Percentiles rank a stretch among this genome's conserved stretches.
phyloP scores from a whole-genome alignment of 1,140 invertebrate genomes.

The Ooceraea biroi region DNA sequence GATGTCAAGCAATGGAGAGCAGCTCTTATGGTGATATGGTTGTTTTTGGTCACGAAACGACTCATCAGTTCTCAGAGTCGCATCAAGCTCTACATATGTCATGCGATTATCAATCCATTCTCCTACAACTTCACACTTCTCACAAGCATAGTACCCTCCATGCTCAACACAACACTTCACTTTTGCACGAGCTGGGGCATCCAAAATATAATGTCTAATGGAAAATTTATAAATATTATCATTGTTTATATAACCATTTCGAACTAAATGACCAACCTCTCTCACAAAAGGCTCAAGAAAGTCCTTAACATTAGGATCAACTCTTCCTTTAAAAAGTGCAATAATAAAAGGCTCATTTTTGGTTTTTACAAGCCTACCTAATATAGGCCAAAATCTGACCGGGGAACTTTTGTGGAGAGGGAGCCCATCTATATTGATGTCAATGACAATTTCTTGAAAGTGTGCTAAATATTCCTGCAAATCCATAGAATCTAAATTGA shows the following conservation, averaged over 20 bases:
- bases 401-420: not conserved
- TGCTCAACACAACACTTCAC: not conserved
- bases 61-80: not conserved
- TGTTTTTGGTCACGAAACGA: not conserved
- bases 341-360: conserved; percentile 10
- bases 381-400: conserved; percentile 20
- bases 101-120: not conserved
- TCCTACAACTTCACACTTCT: not conserved
- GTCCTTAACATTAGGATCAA: not conserved
- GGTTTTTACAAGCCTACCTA: not conserved
- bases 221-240: not conserved
- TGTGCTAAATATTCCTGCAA: not conserved
- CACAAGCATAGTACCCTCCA: not conserved
- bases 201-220: not conserved
- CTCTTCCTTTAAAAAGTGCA: not conserved
- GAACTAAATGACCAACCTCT: not conserved
- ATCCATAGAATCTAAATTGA: not conserved
- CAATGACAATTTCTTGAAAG: not conserved
- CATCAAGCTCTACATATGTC: not conserved
- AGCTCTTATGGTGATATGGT: conserved; percentile 1
- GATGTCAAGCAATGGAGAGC: conserved; percentile 9
- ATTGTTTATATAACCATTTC: not conserved
- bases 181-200: not conserved
- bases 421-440: not conserved
- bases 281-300: not conserved